Conservation (phyloP, 2,888 invertebrate genomes). For the Meliscaeva auricollis region DNA sequence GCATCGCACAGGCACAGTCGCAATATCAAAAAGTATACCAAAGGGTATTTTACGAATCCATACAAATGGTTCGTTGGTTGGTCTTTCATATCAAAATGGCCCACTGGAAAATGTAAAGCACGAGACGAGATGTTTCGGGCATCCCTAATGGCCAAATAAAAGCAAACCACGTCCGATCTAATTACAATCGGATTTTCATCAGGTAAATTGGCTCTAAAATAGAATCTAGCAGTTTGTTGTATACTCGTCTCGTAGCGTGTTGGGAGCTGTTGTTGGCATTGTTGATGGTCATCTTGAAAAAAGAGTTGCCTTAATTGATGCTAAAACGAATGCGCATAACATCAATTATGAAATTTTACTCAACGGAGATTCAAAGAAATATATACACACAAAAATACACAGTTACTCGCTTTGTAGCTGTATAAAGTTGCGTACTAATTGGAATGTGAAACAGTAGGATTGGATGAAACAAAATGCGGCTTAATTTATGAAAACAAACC, state of each 20-base stretch:
- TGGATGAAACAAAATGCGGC: neutral
- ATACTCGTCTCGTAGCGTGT: no score
- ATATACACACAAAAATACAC: constrained; percentile 1
- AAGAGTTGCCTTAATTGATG: constrained; percentile 62
- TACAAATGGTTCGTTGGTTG: neutral
- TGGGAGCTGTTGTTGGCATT: neutral
- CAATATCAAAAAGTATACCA: neutral
- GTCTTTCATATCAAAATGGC: neutral
- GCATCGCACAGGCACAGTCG: constrained; percentile 20
- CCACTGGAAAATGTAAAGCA: constrained; percentile 1
- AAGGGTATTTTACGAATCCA: constrained; percentile 26
- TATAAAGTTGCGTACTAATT: constrained; percentile 11
- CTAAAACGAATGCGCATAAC: constrained; percentile 51
- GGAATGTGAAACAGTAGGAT: constrained; percentile 17
- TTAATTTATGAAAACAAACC: no score
- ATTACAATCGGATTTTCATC: constrained; percentile 66
- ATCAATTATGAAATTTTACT: constrained; percentile 64
- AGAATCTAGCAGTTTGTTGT: constrained; percentile 21
- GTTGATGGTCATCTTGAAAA: constrained; percentile 35
- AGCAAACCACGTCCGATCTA: constrained; percentile 65
- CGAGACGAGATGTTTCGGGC: constrained; percentile 33
- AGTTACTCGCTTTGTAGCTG: neutral
- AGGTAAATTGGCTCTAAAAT: constrained; percentile 45
- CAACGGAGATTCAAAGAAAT: constrained; percentile 21
- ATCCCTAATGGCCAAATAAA: constrained; percentile 59